Evolutionary conservation across 1,140 invertebrate species (phyloP), one percentile per base, ranked within the genome.

Genomic region (Trinorchestia longiramus): DNA sequence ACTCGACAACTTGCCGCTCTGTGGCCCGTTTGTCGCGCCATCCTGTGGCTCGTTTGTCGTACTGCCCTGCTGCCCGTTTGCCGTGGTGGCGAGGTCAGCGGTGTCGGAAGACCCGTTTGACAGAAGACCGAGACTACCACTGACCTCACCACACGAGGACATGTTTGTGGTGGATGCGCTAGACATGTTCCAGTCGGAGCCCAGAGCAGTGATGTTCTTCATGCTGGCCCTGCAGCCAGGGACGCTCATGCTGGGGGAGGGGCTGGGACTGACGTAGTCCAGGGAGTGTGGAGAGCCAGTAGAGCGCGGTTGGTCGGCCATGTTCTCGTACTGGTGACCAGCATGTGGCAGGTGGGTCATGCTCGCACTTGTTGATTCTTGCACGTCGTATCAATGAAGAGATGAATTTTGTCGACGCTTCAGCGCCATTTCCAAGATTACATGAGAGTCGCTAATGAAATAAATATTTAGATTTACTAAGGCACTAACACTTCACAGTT

Each of bases 1-100:
- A 8, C 43, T 47, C 92, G 92, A 44, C 43, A 94, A 45, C 44
- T 94, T 94, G 92, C 92, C 44, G 92, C 44, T 44, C 41, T 94
- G 92, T 40, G 43, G 44, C 92, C 88, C 88, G 88, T 43, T 77
- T 77, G 62, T 36, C 11, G 62, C 36, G 62, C 62, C 28, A 15
- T 28, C 62, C 62, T 77, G 62, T 19, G 8, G 62, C 36, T 36
- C 62, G 28, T 77, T 77, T 77, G 62, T 77, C 11, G 62, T 77
- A 28, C 62, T 36, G 28, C 62, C 62, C 62, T 77, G 62, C 19
- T 53, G 47, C 36, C 28, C 62, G 28, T 77, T 77, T 77, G 62
- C 28, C 11, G 62, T 77, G 62, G 15, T 77, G 28, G 1, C 28
- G 62, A 77, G 28, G 88, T 91, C 88, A 15, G 88, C 28, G 41